These are phyloP conservation scores for Drosophila peninsularis DNA, from an alignment of 2,888 invertebrate genomes.

Conservation along the genomic window DNA sequence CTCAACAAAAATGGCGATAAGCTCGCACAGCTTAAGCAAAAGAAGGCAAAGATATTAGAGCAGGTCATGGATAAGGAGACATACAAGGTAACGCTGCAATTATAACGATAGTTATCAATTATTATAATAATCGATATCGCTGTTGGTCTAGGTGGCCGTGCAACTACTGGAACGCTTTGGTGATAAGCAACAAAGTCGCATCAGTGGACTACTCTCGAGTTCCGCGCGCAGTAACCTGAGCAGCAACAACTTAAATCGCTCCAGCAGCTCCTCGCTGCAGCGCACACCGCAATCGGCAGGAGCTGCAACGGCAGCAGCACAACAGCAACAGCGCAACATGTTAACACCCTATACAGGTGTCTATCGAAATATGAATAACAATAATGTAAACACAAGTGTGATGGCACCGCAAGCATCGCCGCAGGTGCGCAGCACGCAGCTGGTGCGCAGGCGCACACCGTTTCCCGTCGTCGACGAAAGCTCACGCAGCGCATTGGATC, in stretches of 20 bases:
- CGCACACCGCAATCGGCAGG: conserved; percentile 1
- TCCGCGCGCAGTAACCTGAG: conserved; percentile 22
- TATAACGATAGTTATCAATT: conserved; percentile 1
- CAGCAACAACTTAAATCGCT: conserved; percentile 29
- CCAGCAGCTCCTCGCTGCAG: conserved; percentile 12
- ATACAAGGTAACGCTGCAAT: conserved; percentile 89
- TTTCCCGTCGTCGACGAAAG: conserved; percentile 85
- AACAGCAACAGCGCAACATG: conserved; percentile 27
- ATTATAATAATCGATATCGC: background rate
- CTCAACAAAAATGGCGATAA: conserved; percentile 91
- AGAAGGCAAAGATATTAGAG: conserved; percentile 95
- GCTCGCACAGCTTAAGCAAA: conserved; percentile 89
- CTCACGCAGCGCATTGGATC: conserved; percentile 92
- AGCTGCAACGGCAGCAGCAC: conserved; percentile 27
- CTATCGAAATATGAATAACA: conserved; percentile 58
- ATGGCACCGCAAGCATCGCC: conserved; percentile 35
- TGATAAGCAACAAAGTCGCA: conserved; percentile 72
- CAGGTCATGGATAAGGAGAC: conserved; percentile 99
- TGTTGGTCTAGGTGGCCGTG: conserved; percentile 79
- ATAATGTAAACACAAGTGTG: conserved; percentile 49
- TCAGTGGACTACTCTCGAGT: conserved; percentile 11
- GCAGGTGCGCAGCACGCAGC: conserved; percentile 50
- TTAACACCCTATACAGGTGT: conserved; percentile 56
- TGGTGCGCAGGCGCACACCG: conserved; percentile 81
- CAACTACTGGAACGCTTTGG: conserved; percentile 84